Conservation (phyloP, 35 echinoderm and acorn worm species). For the Patiria miniata region DNA sequence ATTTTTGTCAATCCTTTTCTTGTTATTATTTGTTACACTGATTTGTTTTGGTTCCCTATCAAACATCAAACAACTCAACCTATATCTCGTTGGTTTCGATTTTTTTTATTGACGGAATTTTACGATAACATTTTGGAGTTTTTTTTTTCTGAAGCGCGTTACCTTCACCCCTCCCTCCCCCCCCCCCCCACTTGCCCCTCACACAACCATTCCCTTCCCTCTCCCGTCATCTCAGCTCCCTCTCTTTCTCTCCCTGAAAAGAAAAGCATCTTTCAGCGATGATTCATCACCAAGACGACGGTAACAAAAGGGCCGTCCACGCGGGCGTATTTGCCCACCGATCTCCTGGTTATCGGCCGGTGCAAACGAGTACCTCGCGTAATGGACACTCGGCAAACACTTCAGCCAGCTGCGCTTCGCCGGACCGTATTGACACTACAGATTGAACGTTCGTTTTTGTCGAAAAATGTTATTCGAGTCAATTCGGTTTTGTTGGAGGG, state of each 20-base stretch:
- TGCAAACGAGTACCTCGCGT: not conserved
- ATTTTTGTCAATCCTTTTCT: too few relatives aligned
- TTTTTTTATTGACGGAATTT: too few relatives aligned
- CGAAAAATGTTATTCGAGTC: conserved; percentile 18
- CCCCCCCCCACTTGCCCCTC: not conserved
- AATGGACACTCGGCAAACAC: conserved; percentile 27
- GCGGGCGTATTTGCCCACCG: conserved; percentile 4
- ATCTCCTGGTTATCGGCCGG: not conserved
- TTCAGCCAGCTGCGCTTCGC: conserved; percentile 8
- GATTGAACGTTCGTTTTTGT: not conserved
- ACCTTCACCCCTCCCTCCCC: not conserved
- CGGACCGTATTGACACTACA: conserved; percentile 12
- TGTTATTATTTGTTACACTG: too few relatives aligned
- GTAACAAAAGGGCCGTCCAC: conserved; percentile 4
- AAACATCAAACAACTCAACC: too few relatives aligned
- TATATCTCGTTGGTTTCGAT: too few relatives aligned
- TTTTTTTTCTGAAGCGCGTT: too few relatives aligned
- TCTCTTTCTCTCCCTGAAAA: too few relatives aligned
- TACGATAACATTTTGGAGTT: too few relatives aligned
- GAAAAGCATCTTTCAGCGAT: not conserved
- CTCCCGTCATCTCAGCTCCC: too few relatives aligned
- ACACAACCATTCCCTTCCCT: not conserved
- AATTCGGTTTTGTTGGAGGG: not conserved
- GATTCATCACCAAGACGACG: conserved; percentile 17
- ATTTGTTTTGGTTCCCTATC: too few relatives aligned